Evolutionary conservation across 2,888 invertebrate species (phyloP), one percentile per base, ranked within the genome.

Genomic region (Meta bourneti): DNA sequence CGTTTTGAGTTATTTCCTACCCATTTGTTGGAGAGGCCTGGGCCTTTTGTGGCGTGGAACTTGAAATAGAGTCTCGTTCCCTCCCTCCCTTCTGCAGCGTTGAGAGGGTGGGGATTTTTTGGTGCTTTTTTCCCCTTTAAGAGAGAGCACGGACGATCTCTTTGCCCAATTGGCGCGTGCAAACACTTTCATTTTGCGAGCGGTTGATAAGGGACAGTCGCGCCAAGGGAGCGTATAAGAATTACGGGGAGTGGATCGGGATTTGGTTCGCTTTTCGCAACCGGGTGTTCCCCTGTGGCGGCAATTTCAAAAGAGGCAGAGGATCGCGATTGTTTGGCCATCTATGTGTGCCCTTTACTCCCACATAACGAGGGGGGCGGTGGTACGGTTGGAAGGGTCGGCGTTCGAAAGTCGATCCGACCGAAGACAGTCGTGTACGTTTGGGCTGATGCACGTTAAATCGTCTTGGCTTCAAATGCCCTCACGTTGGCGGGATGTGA

Each of bases 1-100:
- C 51, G 72, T 79, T 90, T 74, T 90, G 85, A 90, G 90, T 90
- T 90, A 90, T 90, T 90, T 80, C 84, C 74, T 52, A 75, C 51
- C 90, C 90, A 90, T 90, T 90, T 85, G 90, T 90, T 80, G 79
- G 79, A 79, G 54, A 20, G 72, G 34, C 34, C n/a, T 51, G 54
- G 70, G 61, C 54, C 74, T 71, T 79, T 90, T 90, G 84, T 84
- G 34, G 90, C 54, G 83, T 48, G 85, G 72, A 85, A 85, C 84
- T 84, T 71, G 84, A 90, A 90, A 90, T 84, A 90, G 80, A 72
- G 74, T 80, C 54, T 71, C 19, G 34, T 71, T 88, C 72, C 52
- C 34, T 4, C 34, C 34, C 34, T 34, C 34, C 34, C 72, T 88
- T 51, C 11, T 34, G n/a, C 16, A 20, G 11, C 49, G 19, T 13